Evolutionary conservation across 2,113 vertebrate genomes (phyloP), one percentile per base, ranked within the genome.

Genomic region (Saguinus midas): DNA sequence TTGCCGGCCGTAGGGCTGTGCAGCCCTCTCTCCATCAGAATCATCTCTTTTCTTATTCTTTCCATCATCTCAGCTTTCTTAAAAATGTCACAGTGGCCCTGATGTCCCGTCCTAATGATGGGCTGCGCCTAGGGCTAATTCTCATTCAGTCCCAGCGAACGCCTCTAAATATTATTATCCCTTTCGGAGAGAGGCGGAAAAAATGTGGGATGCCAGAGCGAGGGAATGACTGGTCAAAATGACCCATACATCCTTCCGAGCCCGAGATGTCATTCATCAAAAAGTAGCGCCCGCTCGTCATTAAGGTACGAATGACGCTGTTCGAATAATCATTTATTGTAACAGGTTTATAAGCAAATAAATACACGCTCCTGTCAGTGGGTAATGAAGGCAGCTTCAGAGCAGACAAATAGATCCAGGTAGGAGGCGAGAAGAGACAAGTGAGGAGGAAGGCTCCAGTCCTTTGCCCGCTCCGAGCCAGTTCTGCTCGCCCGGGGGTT

Each of bases 301-400:
- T 99, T 99, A 99, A 99, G 99, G 99, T 99, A 99, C 99, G 99
- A 99, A 99, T 99, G 99, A 99, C 99, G 99, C 99, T 98, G 99
- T 99, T 99, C 99, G 99, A 99, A 99, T 99, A 99, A 99, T 99
- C 99, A 99, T 99, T 99, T 99, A 99, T 99, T 99, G 99, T 99
- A 99, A 99, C 99, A 99, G 99, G 99, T 99, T 99, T 99, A 99
- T 99, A 99, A 99, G 99, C 99, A 99, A 99, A 99, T 99, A 99
- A 99, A 99, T 99, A 99, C 99, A 99, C 99, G 99, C 98, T 99
- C 99, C 99, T 99, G 99, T 99, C 99, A 99, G 99, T 99, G 99
- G 99, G 99, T 99, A 99, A 99, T 99, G 99, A 99, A 99, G 99
- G 99, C 99, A 98, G 99, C 99, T 99, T 99, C 99, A 98, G 99